These are phyloP conservation scores for Bufo bufo DNA, from an alignment of 2,113 vertebrate genomes.

Conservation along the genomic window DNA sequence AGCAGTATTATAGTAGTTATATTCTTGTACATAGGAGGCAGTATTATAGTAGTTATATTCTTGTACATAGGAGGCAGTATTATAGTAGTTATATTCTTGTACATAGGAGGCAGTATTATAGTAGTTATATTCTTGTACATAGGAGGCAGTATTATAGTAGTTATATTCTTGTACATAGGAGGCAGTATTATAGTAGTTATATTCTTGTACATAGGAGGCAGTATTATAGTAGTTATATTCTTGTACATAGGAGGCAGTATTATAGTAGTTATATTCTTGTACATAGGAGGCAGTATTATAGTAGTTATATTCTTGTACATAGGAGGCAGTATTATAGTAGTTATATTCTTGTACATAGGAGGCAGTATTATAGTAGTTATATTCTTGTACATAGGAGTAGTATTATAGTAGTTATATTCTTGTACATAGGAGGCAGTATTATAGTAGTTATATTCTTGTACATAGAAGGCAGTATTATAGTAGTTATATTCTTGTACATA, in stretches of 20 bases:
- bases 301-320: neutral
- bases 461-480: too few relatives aligned
- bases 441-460: neutral
- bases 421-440: neutral
- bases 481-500: too few relatives aligned
- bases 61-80: neutral
- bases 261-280: constrained; percentile 13
- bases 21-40: neutral
- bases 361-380: too few relatives aligned
- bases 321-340: too few relatives aligned
- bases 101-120: neutral
- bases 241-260: neutral
- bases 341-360: too few relatives aligned
- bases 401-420: neutral
- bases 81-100: neutral
- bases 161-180: too few relatives aligned
- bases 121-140: constrained; percentile 3
- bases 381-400: too few relatives aligned
- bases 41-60: neutral
- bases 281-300: neutral
- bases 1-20: neutral
- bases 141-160: neutral
- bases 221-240: neutral
- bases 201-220: neutral
- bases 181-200: neutral